Evolutionary conservation across 2,113 vertebrate genomes (phyloP), one percentile per base, ranked within the genome.

Genomic region (Engraulis encrasicolus): DNA sequence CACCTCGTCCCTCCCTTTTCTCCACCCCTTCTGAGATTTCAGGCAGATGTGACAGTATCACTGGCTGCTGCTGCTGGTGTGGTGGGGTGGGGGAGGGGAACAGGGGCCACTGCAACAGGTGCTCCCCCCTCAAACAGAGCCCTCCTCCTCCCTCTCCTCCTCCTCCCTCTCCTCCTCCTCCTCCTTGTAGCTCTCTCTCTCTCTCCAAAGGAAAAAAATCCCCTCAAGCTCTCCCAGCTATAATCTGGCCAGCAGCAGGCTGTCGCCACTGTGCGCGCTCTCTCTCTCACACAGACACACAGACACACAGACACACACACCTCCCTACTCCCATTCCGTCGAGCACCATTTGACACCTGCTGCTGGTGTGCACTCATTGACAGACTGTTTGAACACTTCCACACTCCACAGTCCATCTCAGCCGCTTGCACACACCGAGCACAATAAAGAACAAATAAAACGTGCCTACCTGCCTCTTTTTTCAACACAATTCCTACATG

Each of bases 31-130:
- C 77, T 87, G 92, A 90, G 82, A 90, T 91, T 88, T 88, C 0
- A 80, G 90, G 88, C 92, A 96, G 93, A 93, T 92, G 93, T 91
- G 91, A 92, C 82, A 91, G 89, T 84, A 40, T 83, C 89, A 85
- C 74, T 93, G 89, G 85, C 74, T 93, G 89, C 91, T 85, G 86
- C n/a, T n/a, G n/a, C n/a, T n/a, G n/a, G n/a, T n/a, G n/a, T n/a
- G n/a, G n/a, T n/a, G n/a, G n/a, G n/a, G 82, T 88, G 86, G 84
- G 86, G 84, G 92, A 90, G 18, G 82, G 82, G 87, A 94, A 90
- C 92, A 91, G 91, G 91, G 71, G 89, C 23, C 23, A 34, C 0
- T 45, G 85, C 23, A 89, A 93, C 91, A 94, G 95, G 91, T 93
- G 93, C 90, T 48, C 71, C 82, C 66, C 66, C 31, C 27, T 74